A percentile compares a stretch with the other conserved stretches of the same genome.
These are phyloP conservation scores for Monoplex corrugatus DNA, from an alignment of 2,888 invertebrate species.

Conservation along the genomic window DNA sequence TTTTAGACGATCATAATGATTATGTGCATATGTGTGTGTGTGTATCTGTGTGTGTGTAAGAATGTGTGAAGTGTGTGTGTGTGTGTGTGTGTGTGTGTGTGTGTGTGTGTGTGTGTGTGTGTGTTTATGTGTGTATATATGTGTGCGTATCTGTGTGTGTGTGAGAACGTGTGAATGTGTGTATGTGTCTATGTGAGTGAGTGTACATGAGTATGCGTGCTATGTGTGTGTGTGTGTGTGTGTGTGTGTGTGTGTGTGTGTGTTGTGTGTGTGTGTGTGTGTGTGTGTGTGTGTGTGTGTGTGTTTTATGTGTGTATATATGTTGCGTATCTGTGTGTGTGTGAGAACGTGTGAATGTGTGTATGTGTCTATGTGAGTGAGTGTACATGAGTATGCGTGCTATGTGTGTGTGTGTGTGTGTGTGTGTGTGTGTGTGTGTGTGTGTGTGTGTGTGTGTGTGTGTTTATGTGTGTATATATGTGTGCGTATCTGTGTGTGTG, in stretches of 20 bases:
- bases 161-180: background rate
- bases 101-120: no score
- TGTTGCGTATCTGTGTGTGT: background rate
- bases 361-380: no score
- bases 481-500: background rate
- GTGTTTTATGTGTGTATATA: background rate
- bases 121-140: no score
- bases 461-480: background rate
- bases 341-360: background rate
- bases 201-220: background rate
- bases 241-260: background rate
- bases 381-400: no score
- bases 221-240: background rate
- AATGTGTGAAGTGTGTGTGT: no score
- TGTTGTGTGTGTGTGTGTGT: background rate
- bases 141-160: constrained; percentile 1
- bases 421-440: constrained; percentile 13
- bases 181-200: background rate
- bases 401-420: no score
- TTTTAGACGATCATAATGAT: no score
- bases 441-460: constrained; percentile 32
- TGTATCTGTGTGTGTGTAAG: no score
- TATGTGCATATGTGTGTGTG: no score
- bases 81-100: no score
- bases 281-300: background rate